These are phyloP conservation scores for rat (Rattus norvegicus) DNA, from an alignment of 2,113 vertebrate genomes.

Conservation along the genomic window DNA sequence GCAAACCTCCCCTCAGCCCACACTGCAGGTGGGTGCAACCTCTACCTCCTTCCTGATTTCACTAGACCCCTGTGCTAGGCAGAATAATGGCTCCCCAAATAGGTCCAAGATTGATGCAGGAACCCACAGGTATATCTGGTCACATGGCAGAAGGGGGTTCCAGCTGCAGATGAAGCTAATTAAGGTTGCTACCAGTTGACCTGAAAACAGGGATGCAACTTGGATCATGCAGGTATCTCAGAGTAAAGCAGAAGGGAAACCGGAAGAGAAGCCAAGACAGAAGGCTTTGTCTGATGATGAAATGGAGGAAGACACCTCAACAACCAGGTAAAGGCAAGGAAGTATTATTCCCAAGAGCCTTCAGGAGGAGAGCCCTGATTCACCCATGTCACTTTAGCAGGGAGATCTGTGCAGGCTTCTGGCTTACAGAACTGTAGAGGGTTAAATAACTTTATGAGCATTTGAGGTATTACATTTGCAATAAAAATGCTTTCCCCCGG, in stretches of 20 bases:
- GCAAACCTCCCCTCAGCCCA: background rate
- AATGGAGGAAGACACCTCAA: background rate
- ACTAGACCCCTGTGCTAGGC: background rate
- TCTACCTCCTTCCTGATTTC: background rate
- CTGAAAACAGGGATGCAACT: background rate
- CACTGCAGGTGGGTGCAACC: rapidly evolving
- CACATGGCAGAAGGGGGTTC: background rate
- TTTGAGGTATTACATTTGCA: background rate
- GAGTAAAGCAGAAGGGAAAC: background rate
- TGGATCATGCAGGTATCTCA: background rate
- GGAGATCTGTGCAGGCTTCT: background rate
- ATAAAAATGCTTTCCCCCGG: background rate
- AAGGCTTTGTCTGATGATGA: background rate
- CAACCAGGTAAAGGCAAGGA: background rate
- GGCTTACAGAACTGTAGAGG: background rate
- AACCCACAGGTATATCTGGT: background rate
- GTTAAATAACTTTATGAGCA: background rate
- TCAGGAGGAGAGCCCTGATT: background rate
- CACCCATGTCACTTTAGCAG: background rate
- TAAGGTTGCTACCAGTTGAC: background rate
- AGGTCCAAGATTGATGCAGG: background rate
- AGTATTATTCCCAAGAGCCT: background rate
- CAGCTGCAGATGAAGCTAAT: background rate
- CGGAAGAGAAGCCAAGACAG: background rate
- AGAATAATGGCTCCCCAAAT: background rate